These are phyloP conservation scores for Tringa solitaria DNA, from an alignment of 2,113 vertebrate species.

Conservation along the genomic window DNA sequence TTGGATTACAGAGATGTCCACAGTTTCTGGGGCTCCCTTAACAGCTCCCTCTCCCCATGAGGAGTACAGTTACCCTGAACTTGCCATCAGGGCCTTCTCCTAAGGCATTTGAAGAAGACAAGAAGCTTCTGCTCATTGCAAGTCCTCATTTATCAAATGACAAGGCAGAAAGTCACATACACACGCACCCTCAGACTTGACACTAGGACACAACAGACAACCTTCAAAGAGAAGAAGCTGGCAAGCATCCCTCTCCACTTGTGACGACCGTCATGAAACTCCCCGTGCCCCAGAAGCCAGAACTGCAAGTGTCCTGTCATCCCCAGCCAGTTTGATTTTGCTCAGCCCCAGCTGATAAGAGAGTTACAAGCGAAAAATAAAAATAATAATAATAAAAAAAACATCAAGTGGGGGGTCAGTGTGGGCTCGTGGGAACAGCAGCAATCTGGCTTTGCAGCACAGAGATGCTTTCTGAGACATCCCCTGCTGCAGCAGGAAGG, in stretches of 20 bases:
- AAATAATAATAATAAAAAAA: neutral
- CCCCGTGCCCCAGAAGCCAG: neutral
- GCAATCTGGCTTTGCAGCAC: neutral
- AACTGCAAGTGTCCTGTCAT: neutral
- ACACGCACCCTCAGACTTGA: neutral
- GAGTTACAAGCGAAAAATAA: neutral
- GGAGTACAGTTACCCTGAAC: neutral
- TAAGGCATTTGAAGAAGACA: neutral
- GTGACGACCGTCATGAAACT: neutral
- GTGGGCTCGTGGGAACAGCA: slow-evolving; percentile 41
- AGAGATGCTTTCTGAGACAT: neutral
- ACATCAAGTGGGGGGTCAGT: neutral
- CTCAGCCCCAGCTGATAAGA: slow-evolving; percentile 15
- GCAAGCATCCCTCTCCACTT: neutral
- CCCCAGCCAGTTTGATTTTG: neutral
- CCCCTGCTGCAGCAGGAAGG: neutral
- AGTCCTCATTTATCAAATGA: rapidly evolving
- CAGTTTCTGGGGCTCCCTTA: neutral
- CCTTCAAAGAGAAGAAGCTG: neutral
- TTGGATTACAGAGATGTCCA: neutral
- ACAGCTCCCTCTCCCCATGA: rapidly evolving
- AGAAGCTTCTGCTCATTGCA: neutral
- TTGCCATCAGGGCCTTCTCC: neutral
- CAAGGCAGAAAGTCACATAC: neutral
- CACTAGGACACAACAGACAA: neutral